Conservation (phyloP, 2,113 vertebrate species). For the Podarcis raffonei region DNA sequence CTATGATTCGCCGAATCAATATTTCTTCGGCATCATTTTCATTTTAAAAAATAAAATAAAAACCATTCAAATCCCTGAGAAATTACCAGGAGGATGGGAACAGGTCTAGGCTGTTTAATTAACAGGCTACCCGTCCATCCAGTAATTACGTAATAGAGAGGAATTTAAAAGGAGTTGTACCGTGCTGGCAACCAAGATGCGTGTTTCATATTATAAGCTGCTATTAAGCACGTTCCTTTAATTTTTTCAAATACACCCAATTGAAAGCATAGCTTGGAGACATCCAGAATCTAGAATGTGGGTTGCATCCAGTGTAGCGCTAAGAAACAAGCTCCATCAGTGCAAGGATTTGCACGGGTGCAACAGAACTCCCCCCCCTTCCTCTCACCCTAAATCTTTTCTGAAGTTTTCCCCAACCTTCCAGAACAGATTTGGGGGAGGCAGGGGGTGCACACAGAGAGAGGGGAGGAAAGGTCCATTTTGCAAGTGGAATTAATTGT, state of each 20-base stretch:
- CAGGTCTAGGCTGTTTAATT: conserved; percentile 51
- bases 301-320: no score
- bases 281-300: no score
- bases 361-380: no score
- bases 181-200: conserved; percentile 27
- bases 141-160: conserved; percentile 63
- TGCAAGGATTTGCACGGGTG: no score
- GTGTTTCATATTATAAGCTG: neutral
- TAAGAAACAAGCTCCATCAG: no score
- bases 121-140: conserved; percentile 34
- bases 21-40: conserved; percentile 2
- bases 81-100: conserved; percentile 58
- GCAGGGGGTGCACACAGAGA: no score
- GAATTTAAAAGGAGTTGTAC: conserved; percentile 31
- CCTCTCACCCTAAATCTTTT: no score
- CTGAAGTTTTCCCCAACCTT: no score
- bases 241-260: conserved; percentile 24
- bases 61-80: conserved; percentile 46
- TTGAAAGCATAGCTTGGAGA: neutral
- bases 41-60: neutral
- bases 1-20: neutral
- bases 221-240: neutral
- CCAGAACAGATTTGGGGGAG: no score
- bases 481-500: no score
- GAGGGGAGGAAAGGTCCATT: no score